Evolutionary conservation across 2,797 vertebrate genomes (phyloP), one percentile per base, ranked within the genome.

Genomic region (Borostomias antarcticus): DNA sequence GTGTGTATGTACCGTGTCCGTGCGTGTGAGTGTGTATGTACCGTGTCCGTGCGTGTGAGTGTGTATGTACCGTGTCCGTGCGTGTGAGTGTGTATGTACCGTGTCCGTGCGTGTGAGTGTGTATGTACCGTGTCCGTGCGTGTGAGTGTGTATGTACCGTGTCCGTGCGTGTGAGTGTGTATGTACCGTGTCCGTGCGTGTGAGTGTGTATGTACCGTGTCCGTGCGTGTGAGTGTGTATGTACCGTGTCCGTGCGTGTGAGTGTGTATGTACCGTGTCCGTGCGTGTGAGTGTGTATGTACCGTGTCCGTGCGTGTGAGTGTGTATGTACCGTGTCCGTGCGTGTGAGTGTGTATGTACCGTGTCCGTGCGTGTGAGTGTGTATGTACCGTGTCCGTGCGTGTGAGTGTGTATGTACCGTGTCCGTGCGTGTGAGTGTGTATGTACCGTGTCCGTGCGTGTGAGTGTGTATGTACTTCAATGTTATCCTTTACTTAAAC

Each of bases 401-500:
- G 91, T 86, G 83, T 86, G 89, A n/a, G n/a, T n/a, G n/a, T n/a
- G n/a, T n/a, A n/a, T n/a, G n/a, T n/a, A n/a, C 21, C 32, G 85
- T 91, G 89, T 85, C 85, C 70, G 85, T 92, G 85, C 86, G 91
- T 86, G 83, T 86, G 89, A n/a, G n/a, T n/a, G n/a, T n/a, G n/a
- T n/a, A n/a, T n/a, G n/a, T n/a, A n/a, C n/a, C n/a, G n/a, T n/a
- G n/a, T n/a, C n/a, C n/a, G n/a, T n/a, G n/a, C n/a, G n/a, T 72
- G 85, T 87, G 88, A 87, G 94, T 83, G 93, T 91, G 94, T 83
- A 93, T 92, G 93, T 94, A 94, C 91, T 91, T 96, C 92, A 95
- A 93, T 95, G 95, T 98, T 94, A 93, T 89, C 91, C 93, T 94
- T 95, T 85, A 93, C 91, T 92, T 95, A 93, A 89, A 86, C 84